Evolutionary conservation across 2,113 vertebrate genomes (phyloP).

Genomic region (Uria lomvia): DNA sequence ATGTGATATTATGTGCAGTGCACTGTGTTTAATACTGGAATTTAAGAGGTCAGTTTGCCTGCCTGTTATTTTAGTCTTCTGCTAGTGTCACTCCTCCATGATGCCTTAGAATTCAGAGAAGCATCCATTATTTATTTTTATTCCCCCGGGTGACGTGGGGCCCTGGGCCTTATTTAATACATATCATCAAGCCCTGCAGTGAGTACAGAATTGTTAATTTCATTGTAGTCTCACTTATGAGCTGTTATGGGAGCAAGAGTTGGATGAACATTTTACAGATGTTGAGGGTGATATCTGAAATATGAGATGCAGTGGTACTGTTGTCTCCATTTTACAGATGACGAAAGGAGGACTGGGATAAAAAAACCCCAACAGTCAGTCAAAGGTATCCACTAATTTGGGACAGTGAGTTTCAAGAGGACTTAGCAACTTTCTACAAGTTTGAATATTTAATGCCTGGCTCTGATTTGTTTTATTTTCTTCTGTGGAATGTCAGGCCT

Average conservation of each 20-base stretch:
- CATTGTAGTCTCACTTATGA: not conserved
- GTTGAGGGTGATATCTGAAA: not conserved
- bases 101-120: not conserved
- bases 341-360: not conserved
- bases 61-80: not conserved
- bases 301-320: not conserved
- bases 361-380: not conserved
- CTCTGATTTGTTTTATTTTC: not conserved
- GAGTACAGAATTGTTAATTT: not conserved
- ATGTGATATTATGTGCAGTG: not conserved
- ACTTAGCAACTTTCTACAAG: not conserved
- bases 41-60: not conserved
- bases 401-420: not conserved
- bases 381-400: not conserved
- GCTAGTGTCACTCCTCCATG: not conserved
- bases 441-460: not conserved
- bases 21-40: not conserved
- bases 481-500: not conserved
- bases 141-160: not conserved
- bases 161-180: not conserved
- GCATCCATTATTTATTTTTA: constrained; percentile 7
- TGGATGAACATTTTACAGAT: not conserved
- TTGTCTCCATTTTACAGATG: not conserved
- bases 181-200: not conserved
- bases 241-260: not conserved